A percentile compares a stretch with the other conserved stretches of the same genome.
phyloP scores from a whole-genome alignment of 2,888 invertebrate genomes.

The Nomada hirtipes region DNA sequence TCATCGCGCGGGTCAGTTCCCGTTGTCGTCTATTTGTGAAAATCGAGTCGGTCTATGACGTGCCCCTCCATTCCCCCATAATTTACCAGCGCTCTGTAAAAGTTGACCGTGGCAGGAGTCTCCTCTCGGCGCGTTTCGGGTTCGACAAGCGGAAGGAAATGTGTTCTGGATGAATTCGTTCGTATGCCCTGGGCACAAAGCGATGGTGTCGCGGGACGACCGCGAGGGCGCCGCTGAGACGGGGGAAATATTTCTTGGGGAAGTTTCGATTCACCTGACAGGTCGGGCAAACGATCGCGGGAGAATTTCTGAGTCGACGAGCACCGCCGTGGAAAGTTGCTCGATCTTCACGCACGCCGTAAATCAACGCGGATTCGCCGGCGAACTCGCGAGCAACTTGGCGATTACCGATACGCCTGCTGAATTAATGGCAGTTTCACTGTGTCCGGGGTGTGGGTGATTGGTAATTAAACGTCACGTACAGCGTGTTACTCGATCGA shows the following conservation, averaged over 20 bases:
- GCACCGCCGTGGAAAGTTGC: slow-evolving; percentile 47
- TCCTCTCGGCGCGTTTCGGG: slow-evolving; percentile 58
- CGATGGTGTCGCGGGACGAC: not conserved
- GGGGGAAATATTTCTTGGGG: slow-evolving; percentile 69
- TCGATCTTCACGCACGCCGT: slow-evolving; percentile 48
- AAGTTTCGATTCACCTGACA: slow-evolving; percentile 70
- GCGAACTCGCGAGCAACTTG: slow-evolving; percentile 39
- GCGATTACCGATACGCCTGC: slow-evolving; percentile 42
- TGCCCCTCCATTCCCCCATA: slow-evolving; percentile 50
- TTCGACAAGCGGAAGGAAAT: slow-evolving; percentile 71
- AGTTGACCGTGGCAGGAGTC: slow-evolving; percentile 57
- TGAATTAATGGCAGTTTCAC: slow-evolving; percentile 45
- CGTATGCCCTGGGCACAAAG: slow-evolving; percentile 33
- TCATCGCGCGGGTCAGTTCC: slow-evolving; percentile 67
- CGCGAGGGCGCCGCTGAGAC: not conserved
- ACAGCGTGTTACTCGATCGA: not conserved
- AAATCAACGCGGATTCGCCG: slow-evolving; percentile 56
- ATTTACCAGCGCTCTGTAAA: slow-evolving; percentile 68
- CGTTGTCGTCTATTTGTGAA: slow-evolving; percentile 39
- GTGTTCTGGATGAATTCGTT: slow-evolving; percentile 68
- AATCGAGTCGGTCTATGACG: slow-evolving; percentile 18
- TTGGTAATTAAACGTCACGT: slow-evolving; percentile 35
- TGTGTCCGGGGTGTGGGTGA: not conserved
- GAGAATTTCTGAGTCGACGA: slow-evolving; percentile 64
- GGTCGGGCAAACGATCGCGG: slow-evolving; percentile 62